These are phyloP conservation scores for Myanophis thanlyinensis DNA, from an alignment of 2,113 vertebrate species.

Conservation along the genomic window DNA sequence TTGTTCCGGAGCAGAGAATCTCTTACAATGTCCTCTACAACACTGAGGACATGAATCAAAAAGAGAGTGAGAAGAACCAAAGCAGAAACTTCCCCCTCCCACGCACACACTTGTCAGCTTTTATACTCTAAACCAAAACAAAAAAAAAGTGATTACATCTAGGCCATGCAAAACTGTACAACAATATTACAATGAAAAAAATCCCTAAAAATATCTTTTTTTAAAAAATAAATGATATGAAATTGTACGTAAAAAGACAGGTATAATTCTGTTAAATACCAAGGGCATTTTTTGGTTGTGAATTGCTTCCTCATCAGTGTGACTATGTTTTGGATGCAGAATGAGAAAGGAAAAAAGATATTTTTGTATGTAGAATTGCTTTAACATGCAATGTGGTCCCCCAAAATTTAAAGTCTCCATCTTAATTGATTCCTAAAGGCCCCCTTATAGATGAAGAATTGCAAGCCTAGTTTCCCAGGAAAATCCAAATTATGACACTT, in stretches of 20 bases:
- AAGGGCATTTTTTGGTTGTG: slow-evolving; percentile 70
- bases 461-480: background rate
- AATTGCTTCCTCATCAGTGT: slow-evolving; percentile 53
- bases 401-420: slow-evolving; percentile 23
- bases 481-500: background rate
- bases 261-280: slow-evolving; percentile 82
- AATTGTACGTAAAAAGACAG: slow-evolving; percentile 88
- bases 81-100: slow-evolving; percentile 63
- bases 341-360: slow-evolving; percentile 6
- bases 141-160: slow-evolving; percentile 89
- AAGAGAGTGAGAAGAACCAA: slow-evolving; percentile 73
- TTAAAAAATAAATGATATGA: slow-evolving; percentile 83
- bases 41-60: slow-evolving; percentile 77
- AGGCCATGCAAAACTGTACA: slow-evolving; percentile 99
- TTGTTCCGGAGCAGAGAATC: slow-evolving; percentile 85
- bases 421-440: background rate
- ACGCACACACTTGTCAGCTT: slow-evolving; percentile 69
- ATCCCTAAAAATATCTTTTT: slow-evolving; percentile 75
- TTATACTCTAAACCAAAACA: slow-evolving; percentile 72
- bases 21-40: slow-evolving; percentile 86
- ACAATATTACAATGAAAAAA: slow-evolving; percentile 90
- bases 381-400: slow-evolving; percentile 4
- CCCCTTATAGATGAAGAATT: background rate
- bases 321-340: slow-evolving; percentile 24
- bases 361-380: slow-evolving; percentile 8